Evolutionary conservation across 1,140 invertebrate species (phyloP), one percentile per base, ranked within the genome.

Genomic region (Musca vetustissima): DNA sequence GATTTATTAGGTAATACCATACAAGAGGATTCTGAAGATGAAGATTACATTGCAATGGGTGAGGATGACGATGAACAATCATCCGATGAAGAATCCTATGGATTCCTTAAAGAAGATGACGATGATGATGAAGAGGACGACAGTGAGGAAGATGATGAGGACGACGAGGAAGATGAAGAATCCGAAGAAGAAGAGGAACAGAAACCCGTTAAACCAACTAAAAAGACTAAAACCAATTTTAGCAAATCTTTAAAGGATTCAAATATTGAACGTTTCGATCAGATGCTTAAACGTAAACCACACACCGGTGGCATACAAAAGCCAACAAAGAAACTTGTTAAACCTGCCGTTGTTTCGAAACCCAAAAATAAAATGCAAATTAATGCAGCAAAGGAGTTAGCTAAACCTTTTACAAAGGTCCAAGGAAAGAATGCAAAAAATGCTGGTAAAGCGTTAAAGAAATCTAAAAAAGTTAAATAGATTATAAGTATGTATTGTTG

Each of bases 1-100:
- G 76, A 81, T 55, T 66, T 81, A 25, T 50, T 81, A 28, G 79
- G 75, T 49, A 77, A 68, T 11, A 80, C 80, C 13, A 73, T 81
- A n/a, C 76, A 77, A 43, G 80, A 81, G 4, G 77, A 80, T 55
- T 80, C 79, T 0, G 73, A 73, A 14, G 79, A 81, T 73, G 79
- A 81, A 66, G 78, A 80, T 24, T 81, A 75, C 66, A 28, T 66
- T 47, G 74, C 71, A 1, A 70, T 72, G 32, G 70, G 64, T 0
- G 70, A 69, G 43, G 73, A 72, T 36, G 48, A 57, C 1, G 24
- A 59, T 59, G 61, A 64, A 32, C 14, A 69, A 24, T 64, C 69
- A 47, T 55, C 67, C n/a, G 66, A 69, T 61, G 66, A 69, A 21
- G 70, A 73, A 67, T 49, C 57, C 17, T 67, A 66, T 52, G 67